These are phyloP conservation scores for Monochamus alternatus DNA, from an alignment of 2,888 invertebrate genomes.

Conservation along the genomic window DNA sequence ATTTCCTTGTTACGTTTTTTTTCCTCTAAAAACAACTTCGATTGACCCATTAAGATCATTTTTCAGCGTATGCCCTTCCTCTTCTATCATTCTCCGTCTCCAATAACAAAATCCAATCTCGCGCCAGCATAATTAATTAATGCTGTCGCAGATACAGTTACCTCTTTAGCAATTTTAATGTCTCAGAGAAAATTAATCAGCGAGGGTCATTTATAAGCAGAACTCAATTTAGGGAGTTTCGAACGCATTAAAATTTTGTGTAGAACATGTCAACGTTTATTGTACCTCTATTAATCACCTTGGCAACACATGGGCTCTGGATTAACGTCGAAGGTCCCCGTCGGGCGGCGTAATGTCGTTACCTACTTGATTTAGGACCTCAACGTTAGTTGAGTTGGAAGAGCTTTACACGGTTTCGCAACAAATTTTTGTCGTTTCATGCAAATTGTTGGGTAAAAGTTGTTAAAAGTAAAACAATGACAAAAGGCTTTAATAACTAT, in stretches of 20 bases:
- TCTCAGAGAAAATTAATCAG: constrained; percentile 25
- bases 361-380: too few species aligned
- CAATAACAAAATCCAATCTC: background rate
- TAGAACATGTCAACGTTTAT: constrained; percentile 35
- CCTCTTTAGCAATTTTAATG: constrained; percentile 19
- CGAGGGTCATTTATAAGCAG: constrained; percentile 27
- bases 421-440: too few species aligned
- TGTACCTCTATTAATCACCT: constrained; percentile 34
- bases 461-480: too few species aligned
- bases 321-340: constrained; percentile 18
- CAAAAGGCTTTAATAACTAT: too few species aligned
- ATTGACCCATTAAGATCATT: too few species aligned
- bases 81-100: too few species aligned
- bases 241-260: constrained; percentile 33
- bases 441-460: too few species aligned
- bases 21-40: too few species aligned
- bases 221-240: constrained; percentile 30
- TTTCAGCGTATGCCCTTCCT: too few species aligned
- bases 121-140: background rate
- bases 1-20: too few species aligned
- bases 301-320: constrained; percentile 31
- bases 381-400: too few species aligned
- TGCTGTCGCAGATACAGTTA: background rate
- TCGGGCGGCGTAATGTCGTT: background rate
- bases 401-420: too few species aligned